A percentile compares a stretch with the other conserved stretches of the same genome.
These are phyloP conservation scores for Andrena praecox DNA, from an alignment of 2,888 invertebrate genomes.

Conservation along the genomic window DNA sequence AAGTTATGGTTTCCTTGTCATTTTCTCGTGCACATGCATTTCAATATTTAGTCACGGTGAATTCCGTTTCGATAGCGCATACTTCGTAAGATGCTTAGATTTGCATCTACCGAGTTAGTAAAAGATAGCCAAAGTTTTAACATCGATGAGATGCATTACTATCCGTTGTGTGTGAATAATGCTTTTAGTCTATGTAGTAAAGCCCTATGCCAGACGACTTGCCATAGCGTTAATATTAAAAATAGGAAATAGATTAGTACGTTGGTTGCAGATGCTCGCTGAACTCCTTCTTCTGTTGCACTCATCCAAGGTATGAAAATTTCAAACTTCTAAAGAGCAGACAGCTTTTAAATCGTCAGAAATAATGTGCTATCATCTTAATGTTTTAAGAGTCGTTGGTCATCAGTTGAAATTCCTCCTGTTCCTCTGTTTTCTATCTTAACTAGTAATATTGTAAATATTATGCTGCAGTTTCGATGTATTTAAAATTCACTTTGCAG, in stretches of 20 bases:
- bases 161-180: neutral
- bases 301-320: constrained; percentile 83
- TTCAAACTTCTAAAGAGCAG: constrained; percentile 61
- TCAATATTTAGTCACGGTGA: constrained; percentile 3
- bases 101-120: neutral
- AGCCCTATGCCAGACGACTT: neutral
- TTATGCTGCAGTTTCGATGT: neutral
- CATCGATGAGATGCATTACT: neutral
- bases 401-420: neutral
- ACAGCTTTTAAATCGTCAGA: constrained; percentile 39
- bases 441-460: neutral
- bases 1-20: neutral
- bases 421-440: neutral
- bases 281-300: constrained; percentile 84
- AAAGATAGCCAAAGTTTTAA: constrained; percentile 9
- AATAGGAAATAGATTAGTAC: constrained; percentile 79
- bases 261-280: constrained; percentile 85
- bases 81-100: neutral
- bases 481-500: neutral
- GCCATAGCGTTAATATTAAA: constrained; percentile 30
- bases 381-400: neutral
- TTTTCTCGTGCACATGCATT: neutral
- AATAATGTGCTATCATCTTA: constrained; percentile 13
- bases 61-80: neutral
- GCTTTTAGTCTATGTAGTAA: neutral